Base-by-base conservation (phyloP, 2,113 vertebrate species). In the Myocastor coypus region DNA sequence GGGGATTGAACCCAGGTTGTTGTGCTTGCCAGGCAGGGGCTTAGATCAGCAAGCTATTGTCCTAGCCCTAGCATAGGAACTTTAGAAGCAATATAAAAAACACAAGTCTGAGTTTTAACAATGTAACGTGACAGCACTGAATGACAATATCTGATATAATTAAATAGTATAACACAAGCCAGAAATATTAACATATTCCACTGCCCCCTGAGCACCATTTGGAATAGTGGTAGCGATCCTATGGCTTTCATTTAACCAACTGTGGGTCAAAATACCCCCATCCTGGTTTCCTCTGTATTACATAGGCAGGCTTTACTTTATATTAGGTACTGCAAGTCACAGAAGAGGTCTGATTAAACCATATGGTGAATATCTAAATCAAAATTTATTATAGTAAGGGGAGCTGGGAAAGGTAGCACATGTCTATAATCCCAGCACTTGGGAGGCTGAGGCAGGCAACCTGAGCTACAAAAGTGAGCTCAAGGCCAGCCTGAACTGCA, bases 51-150 rank as follows among this genome's bases (percentile, higher is more conserved):
- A 16, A 19, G 55, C 55, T 57, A 57, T 57, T 16, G 4, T 57
- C 55, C 17, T 16, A 57, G 55, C 55, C 55, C 55, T n/a, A 94
- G 46, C 40, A 73, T 11, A 92, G 93, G 93, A 97, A 92, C 66
- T 93, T 93, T 80, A 96, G 55, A 68, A 78, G 63, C 7, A 0
- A 87, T 59, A 90, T 63, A 24, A 92, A 82, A 64, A 85, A 89
- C 3, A n/a, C 52, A 32, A 96, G 80, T 82, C 42, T 34, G 68
- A 91, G 89, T 73, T 91, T 89, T 59, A 84, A 91, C 73, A 86
- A 96, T 66, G 93, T 95, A 95, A 97, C 78, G 90, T 93, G 14
- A 89, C 81, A 40, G 16, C 75, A 20, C 80, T 92, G 73, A 7
- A 3, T 87, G 85, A 32, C 17, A 50, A 59, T 37, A 52, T 86